Base-by-base conservation (phyloP, 2,888 invertebrate species). In the Epinotia nisella region DNA sequence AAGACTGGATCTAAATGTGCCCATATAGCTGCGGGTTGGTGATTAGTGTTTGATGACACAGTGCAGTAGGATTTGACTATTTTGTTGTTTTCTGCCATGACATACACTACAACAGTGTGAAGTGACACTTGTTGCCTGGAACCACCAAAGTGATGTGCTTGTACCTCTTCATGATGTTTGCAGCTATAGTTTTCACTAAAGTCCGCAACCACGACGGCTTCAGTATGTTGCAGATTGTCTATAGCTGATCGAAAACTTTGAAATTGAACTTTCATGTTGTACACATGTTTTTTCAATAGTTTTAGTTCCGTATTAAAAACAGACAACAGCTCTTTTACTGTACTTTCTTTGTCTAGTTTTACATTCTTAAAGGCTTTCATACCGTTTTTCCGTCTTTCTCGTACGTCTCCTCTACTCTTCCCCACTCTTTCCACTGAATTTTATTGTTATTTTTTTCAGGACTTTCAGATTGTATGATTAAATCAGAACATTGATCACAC, bases 21-120 rank as follows among this genome's bases (percentile, higher is more conserved):
- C 75, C 75, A 75, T 56, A 75, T 75, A 17, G 75, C 71, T 58
- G 65, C 65, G 19, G 75, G 71, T 59, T 71, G 68, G 41, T 75
- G 75, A 60, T 60, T 62, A 13, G 49, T 69, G 41, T 29, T 45
- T 65, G 65, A 51, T 53, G 75, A 71, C 15, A 75, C 39, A 24
- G 74, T 60, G 60, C 62, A 62, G 21, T 68, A 71, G 2, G 74
- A 74, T 49, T 24, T 24, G 21, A 24, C 21, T 24, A 24, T 24
- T 24, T 24, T 24, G 21, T 24, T 24, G 21, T 24, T 24, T 24
- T 24, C 21, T 24, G 21, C 21, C 21, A 24, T 24, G 21, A 24
- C 21, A 24, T 24, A 24, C 21, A 24, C 21, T 24, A 24, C 21
- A 24, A 24, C 21, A 24, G 21, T 24, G 21, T 35, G 58, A 1